Evolutionary conservation across 2,113 vertebrate species (phyloP).

Genomic region (Albula goreensis): DNA sequence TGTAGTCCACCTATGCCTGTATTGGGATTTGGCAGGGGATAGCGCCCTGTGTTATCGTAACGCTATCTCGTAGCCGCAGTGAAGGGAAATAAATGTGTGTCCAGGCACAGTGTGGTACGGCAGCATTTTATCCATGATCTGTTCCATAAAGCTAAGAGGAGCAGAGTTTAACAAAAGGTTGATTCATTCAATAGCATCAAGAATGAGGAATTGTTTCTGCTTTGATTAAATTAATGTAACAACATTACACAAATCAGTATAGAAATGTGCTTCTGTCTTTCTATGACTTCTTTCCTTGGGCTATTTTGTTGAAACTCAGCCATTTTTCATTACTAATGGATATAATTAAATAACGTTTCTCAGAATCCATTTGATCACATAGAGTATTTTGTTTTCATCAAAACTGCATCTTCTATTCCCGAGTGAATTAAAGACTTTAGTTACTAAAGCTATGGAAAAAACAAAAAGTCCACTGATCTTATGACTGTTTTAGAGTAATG

Average conservation of each 20-base stretch:
- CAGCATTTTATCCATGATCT: constrained; percentile 25
- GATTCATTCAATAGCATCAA: constrained; percentile 38
- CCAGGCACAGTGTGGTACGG: constrained; percentile 15
- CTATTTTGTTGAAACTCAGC: constrained; percentile 22
- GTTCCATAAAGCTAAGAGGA: constrained; percentile 16
- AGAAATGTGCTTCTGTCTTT: constrained; percentile 17
- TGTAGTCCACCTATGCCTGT: background rate
- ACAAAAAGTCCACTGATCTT: constrained; percentile 1
- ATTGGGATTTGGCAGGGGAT: background rate
- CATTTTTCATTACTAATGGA: constrained; percentile 35
- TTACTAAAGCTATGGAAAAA: constrained; percentile 9
- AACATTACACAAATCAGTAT: constrained; percentile 29
- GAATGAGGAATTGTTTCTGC: constrained; percentile 34
- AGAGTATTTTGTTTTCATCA: constrained; percentile 18
- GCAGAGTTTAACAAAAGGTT: constrained; percentile 27
- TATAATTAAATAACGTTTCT: constrained; percentile 31
- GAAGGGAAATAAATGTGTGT: background rate
- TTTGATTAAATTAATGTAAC: constrained; percentile 1
- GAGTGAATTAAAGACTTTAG: constrained; percentile 8
- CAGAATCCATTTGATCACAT: constrained; percentile 30
- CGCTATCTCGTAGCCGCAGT: background rate
- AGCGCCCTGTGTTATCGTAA: background rate
- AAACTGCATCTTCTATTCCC: background rate
- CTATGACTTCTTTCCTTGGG: constrained; percentile 9
- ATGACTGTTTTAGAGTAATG: constrained; percentile 10